These are phyloP conservation scores for Apostichopus japonicus DNA, from an alignment of 35 echinoderm and acorn worm species.

Conservation along the genomic window DNA sequence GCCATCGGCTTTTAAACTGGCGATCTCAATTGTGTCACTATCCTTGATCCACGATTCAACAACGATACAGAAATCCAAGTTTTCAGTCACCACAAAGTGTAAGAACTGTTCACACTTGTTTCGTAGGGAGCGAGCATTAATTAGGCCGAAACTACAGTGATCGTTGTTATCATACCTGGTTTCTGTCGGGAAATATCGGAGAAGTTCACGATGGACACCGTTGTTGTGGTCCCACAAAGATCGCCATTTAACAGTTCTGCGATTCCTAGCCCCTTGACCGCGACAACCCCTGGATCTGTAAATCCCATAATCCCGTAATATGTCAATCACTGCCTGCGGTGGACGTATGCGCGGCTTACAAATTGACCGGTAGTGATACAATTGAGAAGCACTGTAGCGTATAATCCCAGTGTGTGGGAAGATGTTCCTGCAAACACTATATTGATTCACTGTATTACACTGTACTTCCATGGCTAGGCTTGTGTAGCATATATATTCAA, in stretches of 20 bases:
- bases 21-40: constrained; percentile 41
- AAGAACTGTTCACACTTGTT: constrained; percentile 45
- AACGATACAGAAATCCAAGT: constrained; percentile 36
- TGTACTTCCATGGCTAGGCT: constrained; percentile 6
- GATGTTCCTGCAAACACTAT: neutral
- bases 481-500: neutral
- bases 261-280: neutral
- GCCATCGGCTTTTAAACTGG: constrained; percentile 14
- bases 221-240: constrained; percentile 21
- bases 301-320: neutral
- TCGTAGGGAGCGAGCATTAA: constrained; percentile 37
- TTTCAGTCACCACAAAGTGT: constrained; percentile 1
- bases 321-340: constrained; percentile 1
- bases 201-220: constrained; percentile 20
- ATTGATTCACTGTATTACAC: neutral
- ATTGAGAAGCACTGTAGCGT: constrained; percentile 30
- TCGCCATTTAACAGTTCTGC: constrained; percentile 32
- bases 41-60: constrained; percentile 49
- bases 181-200: constrained; percentile 19
- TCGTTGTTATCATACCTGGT: constrained; percentile 31
- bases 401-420: neutral
- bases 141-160: constrained; percentile 17
- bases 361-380: neutral
- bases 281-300: constrained; percentile 11
- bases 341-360: neutral